Conservation (phyloP, 2,888 invertebrate genomes). For the Leptodirus hochenwartii region DNA sequence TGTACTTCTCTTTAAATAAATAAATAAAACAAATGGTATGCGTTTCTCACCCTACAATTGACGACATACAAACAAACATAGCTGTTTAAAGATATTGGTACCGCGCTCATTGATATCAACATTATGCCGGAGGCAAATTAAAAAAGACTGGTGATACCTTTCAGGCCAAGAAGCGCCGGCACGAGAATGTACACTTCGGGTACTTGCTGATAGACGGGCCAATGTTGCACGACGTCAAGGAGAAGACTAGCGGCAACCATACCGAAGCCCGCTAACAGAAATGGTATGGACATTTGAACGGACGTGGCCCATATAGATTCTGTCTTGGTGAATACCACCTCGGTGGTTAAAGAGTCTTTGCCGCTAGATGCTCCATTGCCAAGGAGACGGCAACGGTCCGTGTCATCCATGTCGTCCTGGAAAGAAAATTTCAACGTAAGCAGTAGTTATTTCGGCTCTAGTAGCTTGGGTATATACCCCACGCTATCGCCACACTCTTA, state of each 20-base stretch:
- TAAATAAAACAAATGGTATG: no score
- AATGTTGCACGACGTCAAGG: slow-evolving; percentile 72
- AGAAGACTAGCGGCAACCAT: slow-evolving; percentile 81
- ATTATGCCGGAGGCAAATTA: no score
- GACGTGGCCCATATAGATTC: slow-evolving; percentile 40
- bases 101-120: no score
- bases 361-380: no score
- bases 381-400: slow-evolving; percentile 13
- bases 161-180: slow-evolving; percentile 75
- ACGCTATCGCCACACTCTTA: not conserved
- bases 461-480: slow-evolving; percentile 9
- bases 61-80: no score
- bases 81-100: no score
- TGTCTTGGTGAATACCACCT: slow-evolving; percentile 12
- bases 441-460: no score
- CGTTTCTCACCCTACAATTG: no score
- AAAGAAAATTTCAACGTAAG: no score
- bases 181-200: slow-evolving; percentile 82
- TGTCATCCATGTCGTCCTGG: slow-evolving; percentile 14
- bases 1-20: no score
- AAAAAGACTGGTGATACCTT: no score
- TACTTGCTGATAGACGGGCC: slow-evolving; percentile 64
- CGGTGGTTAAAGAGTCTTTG: no score
- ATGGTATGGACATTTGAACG: slow-evolving; percentile 69
- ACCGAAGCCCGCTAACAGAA: slow-evolving; percentile 73